A percentile compares a stretch with the other conserved stretches of the same genome.
Conservation (phyloP, 2,113 vertebrate genomes). For the Clarias magur region DNA sequence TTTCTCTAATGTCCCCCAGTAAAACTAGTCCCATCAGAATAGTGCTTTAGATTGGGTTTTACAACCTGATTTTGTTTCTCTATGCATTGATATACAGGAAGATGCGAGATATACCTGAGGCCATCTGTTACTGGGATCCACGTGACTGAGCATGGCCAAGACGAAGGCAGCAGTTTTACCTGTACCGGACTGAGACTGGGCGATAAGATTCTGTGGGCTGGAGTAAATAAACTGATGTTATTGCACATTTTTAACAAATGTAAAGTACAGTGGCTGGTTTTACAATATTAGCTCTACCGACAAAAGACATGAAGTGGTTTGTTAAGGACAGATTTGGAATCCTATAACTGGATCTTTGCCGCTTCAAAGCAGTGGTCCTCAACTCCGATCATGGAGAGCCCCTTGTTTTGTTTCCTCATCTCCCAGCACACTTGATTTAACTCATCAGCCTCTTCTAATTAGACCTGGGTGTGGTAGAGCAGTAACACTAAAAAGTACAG, state of each 20-base stretch:
- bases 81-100: neutral
- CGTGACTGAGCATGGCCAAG: slow-evolving; percentile 93
- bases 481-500: no score
- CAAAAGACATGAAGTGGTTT: neutral
- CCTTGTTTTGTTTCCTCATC: no score
- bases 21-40: no score
- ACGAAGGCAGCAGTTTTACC: slow-evolving; percentile 97
- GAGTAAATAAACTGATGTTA: neutral
- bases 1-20: no score
- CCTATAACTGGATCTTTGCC: neutral
- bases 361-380: no score
- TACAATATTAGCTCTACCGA: neutral
- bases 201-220: slow-evolving; percentile 96
- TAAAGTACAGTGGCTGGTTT: neutral
- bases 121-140: slow-evolving; percentile 84
- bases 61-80: neutral
- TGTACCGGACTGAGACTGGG: slow-evolving; percentile 95
- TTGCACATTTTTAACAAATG: neutral
- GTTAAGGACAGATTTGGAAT: neutral
- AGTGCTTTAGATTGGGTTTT: neutral
- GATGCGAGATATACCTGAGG: slow-evolving; percentile 82
- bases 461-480: no score
- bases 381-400: no score
- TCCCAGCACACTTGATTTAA: no score
- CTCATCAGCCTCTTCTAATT: no score